Evolutionary conservation across 2,888 invertebrate genomes (phyloP), one percentile per base, ranked within the genome.

Genomic region (Balanococcus diminutus): DNA sequence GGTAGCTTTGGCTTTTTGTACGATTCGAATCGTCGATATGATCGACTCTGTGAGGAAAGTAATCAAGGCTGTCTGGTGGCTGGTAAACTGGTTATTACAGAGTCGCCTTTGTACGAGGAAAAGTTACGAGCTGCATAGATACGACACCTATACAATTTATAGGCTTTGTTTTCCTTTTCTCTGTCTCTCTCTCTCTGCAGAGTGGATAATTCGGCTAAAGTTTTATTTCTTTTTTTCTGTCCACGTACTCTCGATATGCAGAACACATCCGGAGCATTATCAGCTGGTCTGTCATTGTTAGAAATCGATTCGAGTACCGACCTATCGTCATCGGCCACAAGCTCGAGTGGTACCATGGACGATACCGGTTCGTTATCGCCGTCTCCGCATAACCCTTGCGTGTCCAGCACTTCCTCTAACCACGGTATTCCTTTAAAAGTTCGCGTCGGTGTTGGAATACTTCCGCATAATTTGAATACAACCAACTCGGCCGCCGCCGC

Each of bases 251-350:
- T 46, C 6, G 1, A 28, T 67, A 67, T 67, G 28, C 67, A 67
- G 51, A 82, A 31, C 67, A 46, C 28, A 31, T 67, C 42, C 51
- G 75, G 56, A 82, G 84, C 14, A 32, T 42, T 89, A 82, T 89
- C 89, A 46, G 89, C 89, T 14, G 89, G 89, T 25, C 87, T 89
- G 16, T 89, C 89, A 14, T 89, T 88, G 31, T 89, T 95, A 89
- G 93, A 93, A 88, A 89, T 93, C 87, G 95, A 95, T 89, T 93
- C 95, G 56, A 94, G 94, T 88, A 95, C 95, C 86, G 90, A 90
- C 3, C 94, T 96, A 89, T 95, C 96, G 0, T 95, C 95, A 72
- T 96, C 96, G 0, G 93, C 93, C 87, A 94, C n/a, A n/a, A n/a
- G 94, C 0, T 90, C 94, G 89, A 95, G 95, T 88, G 93, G 93